A percentile compares a stretch with the other conserved stretches of the same genome.
Evolutionary conservation across 2,888 invertebrate genomes (phyloP).

Genomic region (Erebia epiphron): DNA sequence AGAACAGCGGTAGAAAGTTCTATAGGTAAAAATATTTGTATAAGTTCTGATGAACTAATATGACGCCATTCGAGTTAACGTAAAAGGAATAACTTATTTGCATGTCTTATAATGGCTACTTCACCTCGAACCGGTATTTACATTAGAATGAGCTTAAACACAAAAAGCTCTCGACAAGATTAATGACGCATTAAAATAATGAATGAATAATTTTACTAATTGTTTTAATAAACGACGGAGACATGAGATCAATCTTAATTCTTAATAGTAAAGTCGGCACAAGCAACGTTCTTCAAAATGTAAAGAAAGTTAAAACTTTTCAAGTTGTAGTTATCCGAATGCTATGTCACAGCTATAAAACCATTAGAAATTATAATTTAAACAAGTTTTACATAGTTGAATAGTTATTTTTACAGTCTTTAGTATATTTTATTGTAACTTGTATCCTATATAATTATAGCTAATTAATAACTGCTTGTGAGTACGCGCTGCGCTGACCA

Average conservation of each 20-base stretch:
- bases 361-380: too few relatives aligned
- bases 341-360: too few relatives aligned
- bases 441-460: too few relatives aligned
- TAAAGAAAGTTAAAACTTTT: too few relatives aligned
- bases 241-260: background rate
- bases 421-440: too few relatives aligned
- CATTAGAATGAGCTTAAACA: background rate
- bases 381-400: too few relatives aligned
- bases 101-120: conserved; percentile 7
- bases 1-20: background rate
- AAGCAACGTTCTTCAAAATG: too few relatives aligned
- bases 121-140: conserved; percentile 9
- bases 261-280: background rate
- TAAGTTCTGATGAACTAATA: conserved; percentile 7
- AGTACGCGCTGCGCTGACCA: conserved; percentile 1
- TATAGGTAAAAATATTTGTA: background rate
- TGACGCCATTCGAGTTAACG: conserved; percentile 11
- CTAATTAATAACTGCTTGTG: background rate
- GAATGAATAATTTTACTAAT: conserved; percentile 1
- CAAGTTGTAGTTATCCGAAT: too few relatives aligned
- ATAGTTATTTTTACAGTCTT: too few relatives aligned
- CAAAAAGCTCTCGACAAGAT: background rate
- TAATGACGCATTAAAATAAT: background rate
- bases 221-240: background rate
- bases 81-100: conserved; percentile 17